These are phyloP conservation scores for Meteorus colon DNA, from an alignment of 2,888 invertebrate genomes.

Conservation along the genomic window DNA sequence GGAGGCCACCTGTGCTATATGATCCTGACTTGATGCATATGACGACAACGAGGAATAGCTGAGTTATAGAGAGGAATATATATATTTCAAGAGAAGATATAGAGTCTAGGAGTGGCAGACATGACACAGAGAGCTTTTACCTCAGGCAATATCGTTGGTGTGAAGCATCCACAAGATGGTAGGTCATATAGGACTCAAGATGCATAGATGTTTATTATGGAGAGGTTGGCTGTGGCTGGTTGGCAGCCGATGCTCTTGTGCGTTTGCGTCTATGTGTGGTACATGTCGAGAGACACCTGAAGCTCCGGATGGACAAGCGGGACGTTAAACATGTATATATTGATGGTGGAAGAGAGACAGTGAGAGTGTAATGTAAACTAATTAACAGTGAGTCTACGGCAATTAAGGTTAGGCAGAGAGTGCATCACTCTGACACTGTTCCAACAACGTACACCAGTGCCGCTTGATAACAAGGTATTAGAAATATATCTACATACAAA, in stretches of 20 bases:
- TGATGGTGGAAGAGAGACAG: conserved; percentile 56
- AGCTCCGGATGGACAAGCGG: conserved; percentile 54
- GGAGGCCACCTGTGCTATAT: conserved; percentile 26
- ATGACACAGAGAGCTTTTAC: conserved; percentile 37
- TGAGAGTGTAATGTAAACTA: conserved; percentile 72
- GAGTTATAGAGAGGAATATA: conserved; percentile 9
- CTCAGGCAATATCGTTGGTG: conserved; percentile 37
- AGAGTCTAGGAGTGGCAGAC: conserved; percentile 34
- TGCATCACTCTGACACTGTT: conserved; percentile 68
- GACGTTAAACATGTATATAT: conserved; percentile 13
- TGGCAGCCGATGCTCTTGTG: conserved; percentile 24
- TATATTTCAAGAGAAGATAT: conserved; percentile 23
- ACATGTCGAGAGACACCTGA: conserved; percentile 50
- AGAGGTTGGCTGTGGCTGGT: conserved; percentile 37
- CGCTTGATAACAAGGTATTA: conserved; percentile 52
- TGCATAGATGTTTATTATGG: conserved; percentile 40
- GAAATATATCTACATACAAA: conserved; percentile 40
- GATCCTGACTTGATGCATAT: conserved; percentile 20
- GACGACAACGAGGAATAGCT: conserved; percentile 2
- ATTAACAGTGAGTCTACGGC: conserved; percentile 71
- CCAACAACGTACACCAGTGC: conserved; percentile 58
- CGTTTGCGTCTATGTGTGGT: conserved; percentile 38
- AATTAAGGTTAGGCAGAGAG: conserved; percentile 70
- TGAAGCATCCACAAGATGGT: conserved; percentile 19
- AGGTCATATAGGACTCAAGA: not conserved